Percentiles rank a stretch among this genome's conserved stretches.
phyloP scores from a whole-genome alignment of 2,888 invertebrate genomes.

The Carcina quercana region DNA sequence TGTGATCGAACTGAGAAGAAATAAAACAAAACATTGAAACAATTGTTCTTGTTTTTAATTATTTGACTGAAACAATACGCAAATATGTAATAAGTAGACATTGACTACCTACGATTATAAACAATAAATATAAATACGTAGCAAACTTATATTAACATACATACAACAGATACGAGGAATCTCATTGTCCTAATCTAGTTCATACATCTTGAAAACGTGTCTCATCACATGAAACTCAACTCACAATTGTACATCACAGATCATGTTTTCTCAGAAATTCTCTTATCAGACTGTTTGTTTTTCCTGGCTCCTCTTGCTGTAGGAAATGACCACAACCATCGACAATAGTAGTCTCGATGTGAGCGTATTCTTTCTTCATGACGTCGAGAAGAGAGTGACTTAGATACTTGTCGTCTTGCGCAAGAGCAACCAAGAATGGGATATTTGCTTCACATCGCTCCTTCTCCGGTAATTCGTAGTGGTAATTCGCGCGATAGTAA shows the following conservation, averaged over 20 bases:
- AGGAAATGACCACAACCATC: slow-evolving; percentile 66
- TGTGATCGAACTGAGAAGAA: too few species aligned
- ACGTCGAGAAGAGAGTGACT: slow-evolving; percentile 30
- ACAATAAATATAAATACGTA: too few species aligned
- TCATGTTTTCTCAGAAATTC: slow-evolving; percentile 55
- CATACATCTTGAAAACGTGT: too few species aligned
- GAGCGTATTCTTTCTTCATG: slow-evolving; percentile 50
- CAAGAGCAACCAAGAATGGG: slow-evolving; percentile 56
- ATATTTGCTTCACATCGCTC: slow-evolving; percentile 38
- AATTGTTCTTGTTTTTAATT: too few species aligned
- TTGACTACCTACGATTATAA: too few species aligned
- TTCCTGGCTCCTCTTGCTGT: slow-evolving; percentile 70
- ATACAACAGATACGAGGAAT: too few species aligned
- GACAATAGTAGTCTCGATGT: slow-evolving; percentile 54
- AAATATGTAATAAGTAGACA: too few species aligned
- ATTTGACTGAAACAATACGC: too few species aligned
- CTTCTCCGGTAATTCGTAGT: slow-evolving; percentile 29
- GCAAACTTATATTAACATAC: too few species aligned
- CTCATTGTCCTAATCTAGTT: too few species aligned
- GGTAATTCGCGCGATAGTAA: slow-evolving; percentile 71
- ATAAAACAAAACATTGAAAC: too few species aligned
- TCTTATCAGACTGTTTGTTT: slow-evolving; percentile 65
- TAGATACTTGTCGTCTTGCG: slow-evolving; percentile 57
- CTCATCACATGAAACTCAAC: too few species aligned
- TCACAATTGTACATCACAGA: slow-evolving; percentile 18